These are phyloP conservation scores for Drosophila yooni DNA, from an alignment of 2,888 invertebrate genomes.

Conservation along the genomic window DNA sequence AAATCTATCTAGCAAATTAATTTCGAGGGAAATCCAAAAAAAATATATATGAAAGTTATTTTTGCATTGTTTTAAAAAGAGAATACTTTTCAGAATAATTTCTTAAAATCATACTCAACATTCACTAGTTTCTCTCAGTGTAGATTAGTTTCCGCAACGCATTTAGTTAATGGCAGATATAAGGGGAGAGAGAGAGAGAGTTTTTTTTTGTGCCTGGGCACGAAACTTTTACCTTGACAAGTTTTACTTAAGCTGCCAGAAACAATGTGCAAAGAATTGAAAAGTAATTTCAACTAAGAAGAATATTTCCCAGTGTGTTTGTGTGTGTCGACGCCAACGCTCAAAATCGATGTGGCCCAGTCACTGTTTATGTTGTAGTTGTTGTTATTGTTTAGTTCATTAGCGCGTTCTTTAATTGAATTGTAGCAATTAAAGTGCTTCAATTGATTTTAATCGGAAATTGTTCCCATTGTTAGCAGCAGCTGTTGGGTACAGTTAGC, in stretches of 20 bases:
- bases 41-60: neutral
- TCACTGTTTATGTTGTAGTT: slow-evolving; percentile 30
- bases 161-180: slow-evolving; percentile 29
- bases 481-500: slow-evolving; percentile 49
- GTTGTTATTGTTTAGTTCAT: slow-evolving; percentile 50
- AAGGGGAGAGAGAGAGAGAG: neutral
- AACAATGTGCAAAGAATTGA: slow-evolving; percentile 59
- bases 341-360: slow-evolving; percentile 47
- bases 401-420: slow-evolving; percentile 80
- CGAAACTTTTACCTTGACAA: slow-evolving; percentile 53
- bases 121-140: slow-evolving; percentile 17
- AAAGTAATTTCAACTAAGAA: slow-evolving; percentile 56
- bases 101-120: neutral
- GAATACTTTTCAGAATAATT: neutral
- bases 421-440: slow-evolving; percentile 82
- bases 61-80: neutral
- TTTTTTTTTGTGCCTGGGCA: slow-evolving; percentile 16
- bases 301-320: slow-evolving; percentile 25
- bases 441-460: slow-evolving; percentile 81
- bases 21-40: neutral
- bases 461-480: slow-evolving; percentile 74
- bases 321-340: slow-evolving; percentile 32
- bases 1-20: too few species aligned
- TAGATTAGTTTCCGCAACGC: slow-evolving; percentile 6
- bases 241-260: slow-evolving; percentile 59